A percentile compares a stretch with the other conserved stretches of the same genome.
Evolutionary conservation across 2,888 invertebrate genomes (phyloP).

Genomic region (Metopia argyrocephala): DNA sequence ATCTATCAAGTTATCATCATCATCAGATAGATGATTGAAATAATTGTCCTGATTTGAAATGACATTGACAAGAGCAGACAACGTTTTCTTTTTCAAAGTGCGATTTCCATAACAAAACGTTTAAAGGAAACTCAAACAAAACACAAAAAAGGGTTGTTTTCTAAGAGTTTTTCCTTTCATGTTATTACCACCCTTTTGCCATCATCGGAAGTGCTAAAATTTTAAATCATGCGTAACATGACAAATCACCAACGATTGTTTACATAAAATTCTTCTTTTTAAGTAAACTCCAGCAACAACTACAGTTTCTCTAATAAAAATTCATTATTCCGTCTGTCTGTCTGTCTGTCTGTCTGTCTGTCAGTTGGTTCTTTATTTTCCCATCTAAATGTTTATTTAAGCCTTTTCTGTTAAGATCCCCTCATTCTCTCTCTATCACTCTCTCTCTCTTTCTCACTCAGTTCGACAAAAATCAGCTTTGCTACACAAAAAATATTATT

Average conservation of each 20-base stretch:
- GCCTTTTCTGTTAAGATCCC: no score
- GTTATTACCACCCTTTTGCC: not conserved
- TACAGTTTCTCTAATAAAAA: not conserved
- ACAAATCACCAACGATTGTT: conserved; percentile 64
- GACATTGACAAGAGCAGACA: conserved; percentile 59
- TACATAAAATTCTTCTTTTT: conserved; percentile 51
- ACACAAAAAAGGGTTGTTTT: conserved; percentile 49
- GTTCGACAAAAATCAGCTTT: not conserved
- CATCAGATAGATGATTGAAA: conserved; percentile 54
- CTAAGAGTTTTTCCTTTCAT: no score
- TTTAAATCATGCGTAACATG: conserved; percentile 61
- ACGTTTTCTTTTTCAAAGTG: conserved; percentile 7
- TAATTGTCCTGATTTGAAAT: conserved; percentile 60
- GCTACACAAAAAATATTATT: no score
- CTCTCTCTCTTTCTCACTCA: not conserved
- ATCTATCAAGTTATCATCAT: conserved; percentile 65
- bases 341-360: conserved; percentile 7
- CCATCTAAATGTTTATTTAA: conserved; percentile 40
- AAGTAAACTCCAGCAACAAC: no score
- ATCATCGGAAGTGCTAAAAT: conserved; percentile 57
- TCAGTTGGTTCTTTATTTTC: not conserved
- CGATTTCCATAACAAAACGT: conserved; percentile 48
- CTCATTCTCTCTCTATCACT: conserved; percentile 3
- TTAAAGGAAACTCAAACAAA: not conserved
- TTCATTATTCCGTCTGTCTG: not conserved